Evolutionary conservation across 92 coral and sea anemone genomes (phyloP).

Genomic region (Umimayanthus kanabou): DNA sequence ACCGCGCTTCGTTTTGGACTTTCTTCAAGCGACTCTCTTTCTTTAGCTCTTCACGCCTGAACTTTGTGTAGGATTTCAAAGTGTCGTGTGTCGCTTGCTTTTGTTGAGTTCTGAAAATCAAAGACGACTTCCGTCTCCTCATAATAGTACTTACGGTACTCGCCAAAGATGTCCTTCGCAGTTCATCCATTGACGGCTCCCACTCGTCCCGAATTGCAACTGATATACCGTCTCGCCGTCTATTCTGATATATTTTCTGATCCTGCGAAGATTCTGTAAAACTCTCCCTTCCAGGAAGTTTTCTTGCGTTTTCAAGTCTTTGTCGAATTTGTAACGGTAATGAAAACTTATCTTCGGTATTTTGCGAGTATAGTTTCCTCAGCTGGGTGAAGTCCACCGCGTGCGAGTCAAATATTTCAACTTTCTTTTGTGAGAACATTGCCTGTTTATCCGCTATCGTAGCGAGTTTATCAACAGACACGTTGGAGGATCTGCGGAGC

Average conservation of each 20-base stretch:
- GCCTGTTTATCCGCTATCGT: constrained; percentile 30
- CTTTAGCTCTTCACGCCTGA: constrained; percentile 46
- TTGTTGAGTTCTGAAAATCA: background rate
- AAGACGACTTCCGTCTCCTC: constrained; percentile 1
- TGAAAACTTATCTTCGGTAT: constrained; percentile 8
- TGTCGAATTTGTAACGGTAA: constrained; percentile 43
- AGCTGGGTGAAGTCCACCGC: constrained; percentile 57
- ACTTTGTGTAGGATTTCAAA: constrained; percentile 53
- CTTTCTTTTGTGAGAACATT: constrained; percentile 39
- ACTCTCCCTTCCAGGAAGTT: background rate
- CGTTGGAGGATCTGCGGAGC: background rate
- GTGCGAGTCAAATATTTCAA: constrained; percentile 72
- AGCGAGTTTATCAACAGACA: constrained; percentile 5
- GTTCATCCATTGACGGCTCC: background rate
- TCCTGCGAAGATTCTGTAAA: background rate
- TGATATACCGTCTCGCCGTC: background rate
- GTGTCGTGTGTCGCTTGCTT: constrained; percentile 58
- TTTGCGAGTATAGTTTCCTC: background rate
- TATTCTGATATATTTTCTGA: background rate
- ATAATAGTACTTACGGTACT: background rate
- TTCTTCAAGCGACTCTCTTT: constrained; percentile 57
- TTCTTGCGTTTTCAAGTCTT: constrained; percentile 9
- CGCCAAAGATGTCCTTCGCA: background rate
- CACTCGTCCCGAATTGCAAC: background rate
- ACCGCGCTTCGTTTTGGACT: constrained; percentile 53